phyloP scores from a whole-genome alignment of 2,888 invertebrate genomes.

The Bruchidius siliquastri region DNA sequence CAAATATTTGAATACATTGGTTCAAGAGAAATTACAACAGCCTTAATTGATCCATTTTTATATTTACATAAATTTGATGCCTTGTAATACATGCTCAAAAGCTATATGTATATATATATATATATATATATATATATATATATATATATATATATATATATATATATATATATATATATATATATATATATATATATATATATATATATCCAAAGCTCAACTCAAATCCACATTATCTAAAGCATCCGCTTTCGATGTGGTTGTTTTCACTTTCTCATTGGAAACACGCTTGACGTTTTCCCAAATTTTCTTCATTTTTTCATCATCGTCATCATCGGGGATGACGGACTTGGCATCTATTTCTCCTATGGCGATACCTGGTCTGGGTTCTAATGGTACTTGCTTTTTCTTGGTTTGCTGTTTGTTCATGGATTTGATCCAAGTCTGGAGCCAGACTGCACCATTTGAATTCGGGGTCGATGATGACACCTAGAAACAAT shows the following conservation, averaged over 20 bases:
- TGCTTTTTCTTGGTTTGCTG: conserved; percentile 7
- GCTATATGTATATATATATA: no score
- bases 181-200: no score
- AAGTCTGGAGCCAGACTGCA: conserved; percentile 52
- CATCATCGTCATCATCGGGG: conserved; percentile 14
- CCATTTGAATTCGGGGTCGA: neutral
- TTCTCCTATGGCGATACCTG: conserved; percentile 43
- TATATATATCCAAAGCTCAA: conserved; percentile 9
- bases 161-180: no score
- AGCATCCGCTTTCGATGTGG: conserved; percentile 28
- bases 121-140: no score
- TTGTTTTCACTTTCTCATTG: conserved; percentile 17
- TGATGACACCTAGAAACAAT: neutral
- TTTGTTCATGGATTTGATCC: conserved; percentile 55
- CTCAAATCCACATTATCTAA: conserved; percentile 33
- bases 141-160: no score
- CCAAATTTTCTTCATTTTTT: conserved; percentile 6
- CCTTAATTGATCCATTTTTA: no score
- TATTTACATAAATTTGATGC: no score
- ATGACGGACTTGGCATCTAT: conserved; percentile 44
- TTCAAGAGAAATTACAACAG: no score
- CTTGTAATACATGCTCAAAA: no score
- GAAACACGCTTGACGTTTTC: conserved; percentile 5
- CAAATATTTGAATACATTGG: no score
- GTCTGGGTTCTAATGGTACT: conserved; percentile 20